Evolutionary conservation across 2,113 vertebrate genomes (phyloP).

Genomic region (Drymodes brunneopygia): DNA sequence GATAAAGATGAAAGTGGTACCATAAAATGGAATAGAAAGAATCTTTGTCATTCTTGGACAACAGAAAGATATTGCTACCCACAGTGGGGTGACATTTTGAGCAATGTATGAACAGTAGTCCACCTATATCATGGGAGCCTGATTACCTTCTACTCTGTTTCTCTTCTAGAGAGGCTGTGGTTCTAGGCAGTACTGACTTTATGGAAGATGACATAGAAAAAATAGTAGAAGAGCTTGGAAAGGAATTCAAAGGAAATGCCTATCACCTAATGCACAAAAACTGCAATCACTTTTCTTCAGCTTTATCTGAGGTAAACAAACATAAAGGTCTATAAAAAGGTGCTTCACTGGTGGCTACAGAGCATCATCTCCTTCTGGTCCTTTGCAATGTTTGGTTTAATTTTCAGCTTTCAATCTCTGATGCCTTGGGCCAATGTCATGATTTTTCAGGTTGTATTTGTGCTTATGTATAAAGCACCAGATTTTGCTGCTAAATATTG

Average conservation of each 20-base stretch:
- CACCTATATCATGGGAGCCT: background rate
- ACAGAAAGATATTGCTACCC: background rate
- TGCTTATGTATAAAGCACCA: background rate
- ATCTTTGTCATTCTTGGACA: background rate
- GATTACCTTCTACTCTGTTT: background rate
- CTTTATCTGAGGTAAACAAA: slow-evolving; percentile 88
- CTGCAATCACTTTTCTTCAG: slow-evolving; percentile 98
- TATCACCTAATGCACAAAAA: slow-evolving; percentile 99
- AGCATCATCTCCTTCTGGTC: background rate
- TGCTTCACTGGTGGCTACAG: background rate
- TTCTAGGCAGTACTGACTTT: slow-evolving; percentile 97
- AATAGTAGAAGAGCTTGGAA: slow-evolving; percentile 96
- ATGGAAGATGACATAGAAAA: slow-evolving; percentile 96
- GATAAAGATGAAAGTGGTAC: background rate
- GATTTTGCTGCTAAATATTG: background rate
- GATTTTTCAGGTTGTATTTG: background rate
- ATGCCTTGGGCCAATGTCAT: background rate
- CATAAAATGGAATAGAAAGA: background rate
- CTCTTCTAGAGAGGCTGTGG: slow-evolving; percentile 88
- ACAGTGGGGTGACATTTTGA: background rate
- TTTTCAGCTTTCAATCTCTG: background rate
- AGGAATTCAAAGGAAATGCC: slow-evolving; percentile 97
- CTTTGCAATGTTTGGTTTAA: background rate
- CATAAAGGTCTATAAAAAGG: background rate
- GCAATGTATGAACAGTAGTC: background rate